These are phyloP conservation scores for Sarcophaga caerulescens DNA, from an alignment of 2,888 invertebrate species.

Conservation along the genomic window DNA sequence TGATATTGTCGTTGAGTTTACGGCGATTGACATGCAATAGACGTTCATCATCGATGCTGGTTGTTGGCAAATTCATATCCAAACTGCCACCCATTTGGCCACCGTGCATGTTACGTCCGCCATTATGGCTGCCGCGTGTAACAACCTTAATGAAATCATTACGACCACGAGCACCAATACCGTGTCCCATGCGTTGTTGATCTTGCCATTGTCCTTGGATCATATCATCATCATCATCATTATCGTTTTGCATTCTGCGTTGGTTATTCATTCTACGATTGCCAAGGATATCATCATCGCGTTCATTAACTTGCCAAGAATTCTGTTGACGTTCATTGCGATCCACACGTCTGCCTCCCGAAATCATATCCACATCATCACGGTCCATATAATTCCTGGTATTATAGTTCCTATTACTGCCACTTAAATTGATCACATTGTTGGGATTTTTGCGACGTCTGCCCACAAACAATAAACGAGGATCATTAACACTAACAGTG, in stretches of 20 bases:
- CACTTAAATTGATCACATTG: not conserved
- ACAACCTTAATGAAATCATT: conserved; percentile 29
- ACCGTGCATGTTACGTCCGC: not conserved
- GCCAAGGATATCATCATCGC: not conserved
- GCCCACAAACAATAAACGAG: conserved; percentile 42
- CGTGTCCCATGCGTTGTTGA: not conserved
- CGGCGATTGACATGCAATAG: conserved; percentile 71
- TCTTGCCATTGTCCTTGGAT: not conserved
- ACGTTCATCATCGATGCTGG: conserved; percentile 70
- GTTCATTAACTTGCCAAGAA: not conserved
- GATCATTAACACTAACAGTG: conserved; percentile 41
- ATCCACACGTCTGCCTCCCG: conserved; percentile 42
- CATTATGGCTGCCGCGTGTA: conserved; percentile 23
- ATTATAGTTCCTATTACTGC: no score
- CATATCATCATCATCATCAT: conserved; percentile 4
- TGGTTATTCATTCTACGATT: not conserved
- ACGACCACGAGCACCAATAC: not conserved
- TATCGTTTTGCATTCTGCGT: not conserved
- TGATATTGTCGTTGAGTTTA: conserved; percentile 58
- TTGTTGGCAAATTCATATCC: conserved; percentile 60
- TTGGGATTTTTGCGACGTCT: conserved; percentile 47
- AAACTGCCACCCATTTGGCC: conserved; percentile 20
- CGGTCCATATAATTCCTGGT: not conserved
- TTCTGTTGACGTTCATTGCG: conserved; percentile 6
- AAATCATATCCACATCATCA: conserved; percentile 43